These are phyloP conservation scores for Papilio protenor DNA, from an alignment of 2,888 invertebrate genomes.

Conservation along the genomic window DNA sequence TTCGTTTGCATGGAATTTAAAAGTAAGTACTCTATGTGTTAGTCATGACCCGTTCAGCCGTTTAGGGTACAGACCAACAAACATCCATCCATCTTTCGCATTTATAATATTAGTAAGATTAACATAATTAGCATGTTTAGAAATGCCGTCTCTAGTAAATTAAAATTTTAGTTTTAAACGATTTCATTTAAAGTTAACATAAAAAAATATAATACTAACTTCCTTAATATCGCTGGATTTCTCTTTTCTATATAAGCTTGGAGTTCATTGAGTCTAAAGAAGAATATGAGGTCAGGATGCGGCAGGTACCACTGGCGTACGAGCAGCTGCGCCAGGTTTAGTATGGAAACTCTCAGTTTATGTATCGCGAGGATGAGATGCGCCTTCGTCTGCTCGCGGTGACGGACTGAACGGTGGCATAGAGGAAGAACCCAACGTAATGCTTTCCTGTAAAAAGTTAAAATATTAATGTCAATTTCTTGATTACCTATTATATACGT, in stretches of 20 bases:
- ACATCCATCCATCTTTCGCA: too few relatives aligned
- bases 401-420: slow-evolving; percentile 85
- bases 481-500: too few relatives aligned
- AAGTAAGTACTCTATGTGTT: too few relatives aligned
- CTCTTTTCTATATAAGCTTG: slow-evolving; percentile 78
- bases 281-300: slow-evolving; percentile 86
- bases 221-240: slow-evolving; percentile 84
- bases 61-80: too few relatives aligned
- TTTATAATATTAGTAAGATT: too few relatives aligned
- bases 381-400: slow-evolving; percentile 88
- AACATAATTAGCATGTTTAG: too few relatives aligned
- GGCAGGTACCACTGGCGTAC: slow-evolving; percentile 86
- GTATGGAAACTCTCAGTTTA: slow-evolving; percentile 84
- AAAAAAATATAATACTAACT: slow-evolving; percentile 78
- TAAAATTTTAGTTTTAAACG: too few relatives aligned
- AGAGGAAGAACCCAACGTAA: slow-evolving; percentile 86
- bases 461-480: neutral
- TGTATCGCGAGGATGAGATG: slow-evolving; percentile 81
- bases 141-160: too few relatives aligned
- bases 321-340: slow-evolving; percentile 84
- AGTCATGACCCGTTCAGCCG: too few relatives aligned
- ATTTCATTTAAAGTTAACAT: too few relatives aligned
- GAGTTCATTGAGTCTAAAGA: slow-evolving; percentile 88
- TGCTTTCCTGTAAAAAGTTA: slow-evolving; percentile 70
- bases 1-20: too few relatives aligned